Evolutionary conservation across 1,140 invertebrate species (phyloP).

Genomic region (Drosophila chauvacae): DNA sequence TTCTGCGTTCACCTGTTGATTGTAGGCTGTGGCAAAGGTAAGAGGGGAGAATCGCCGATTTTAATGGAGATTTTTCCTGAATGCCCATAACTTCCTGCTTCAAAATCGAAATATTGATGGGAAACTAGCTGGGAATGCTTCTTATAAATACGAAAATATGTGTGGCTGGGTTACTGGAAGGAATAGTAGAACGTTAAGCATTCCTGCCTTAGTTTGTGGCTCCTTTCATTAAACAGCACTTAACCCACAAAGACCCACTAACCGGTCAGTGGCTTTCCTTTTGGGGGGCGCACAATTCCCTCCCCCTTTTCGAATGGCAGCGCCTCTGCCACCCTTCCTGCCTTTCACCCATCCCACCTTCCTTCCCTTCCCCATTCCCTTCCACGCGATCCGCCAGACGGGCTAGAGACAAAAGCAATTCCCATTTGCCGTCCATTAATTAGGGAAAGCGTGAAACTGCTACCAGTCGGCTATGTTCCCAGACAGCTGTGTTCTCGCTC

Average conservation of each 20-base stretch:
- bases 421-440: slow-evolving; percentile 19
- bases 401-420: slow-evolving; percentile 33
- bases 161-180: not conserved
- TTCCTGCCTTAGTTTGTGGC: not conserved
- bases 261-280: slow-evolving; percentile 28
- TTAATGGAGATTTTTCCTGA: not conserved
- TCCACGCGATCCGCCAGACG: slow-evolving; percentile 18
- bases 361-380: too few relatives aligned
- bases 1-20: slow-evolving; percentile 44
- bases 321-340: not conserved
- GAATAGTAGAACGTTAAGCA: not conserved
- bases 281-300: not conserved
- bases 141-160: not conserved
- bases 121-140: not conserved
- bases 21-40: not conserved
- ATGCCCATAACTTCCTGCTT: slow-evolving; percentile 16
- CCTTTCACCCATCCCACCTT: too few relatives aligned
- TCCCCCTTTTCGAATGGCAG: not conserved
- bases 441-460: slow-evolving; percentile 17
- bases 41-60: not conserved
- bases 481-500: slow-evolving; percentile 1
- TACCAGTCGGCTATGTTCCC: slow-evolving; percentile 24
- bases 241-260: slow-evolving; percentile 40
- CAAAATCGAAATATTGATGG: not conserved
- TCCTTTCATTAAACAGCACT: slow-evolving; percentile 49